Conservation (phyloP, 2,888 invertebrate species). For the Macaria liturata region DNA sequence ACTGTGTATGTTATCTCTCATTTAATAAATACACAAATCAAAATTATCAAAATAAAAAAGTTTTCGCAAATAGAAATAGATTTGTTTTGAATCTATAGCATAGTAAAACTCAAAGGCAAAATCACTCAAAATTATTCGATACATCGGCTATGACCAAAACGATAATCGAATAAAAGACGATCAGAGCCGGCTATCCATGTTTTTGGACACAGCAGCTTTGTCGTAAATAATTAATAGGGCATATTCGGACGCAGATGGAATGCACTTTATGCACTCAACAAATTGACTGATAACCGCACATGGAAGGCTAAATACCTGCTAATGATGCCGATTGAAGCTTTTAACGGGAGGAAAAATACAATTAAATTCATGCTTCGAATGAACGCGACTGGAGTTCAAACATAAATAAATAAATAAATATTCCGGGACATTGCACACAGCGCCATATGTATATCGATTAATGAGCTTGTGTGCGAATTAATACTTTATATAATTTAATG, state of each 20-base stretch:
- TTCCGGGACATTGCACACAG: too few relatives aligned
- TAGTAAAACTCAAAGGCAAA: too few relatives aligned
- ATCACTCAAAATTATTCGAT: constrained; percentile 32
- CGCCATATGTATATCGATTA: too few relatives aligned
- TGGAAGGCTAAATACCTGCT: constrained; percentile 79
- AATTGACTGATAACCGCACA: constrained; percentile 81
- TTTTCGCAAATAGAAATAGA: too few relatives aligned
- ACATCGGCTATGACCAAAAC: constrained; percentile 45
- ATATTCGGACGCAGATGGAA: constrained; percentile 74
- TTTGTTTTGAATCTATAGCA: too few relatives aligned
- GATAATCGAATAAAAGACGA: constrained; percentile 67
- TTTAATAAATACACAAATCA: neutral
- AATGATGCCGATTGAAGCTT: constrained; percentile 73
- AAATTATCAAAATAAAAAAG: too few relatives aligned
- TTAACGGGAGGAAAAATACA: constrained; percentile 36
- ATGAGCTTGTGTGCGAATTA: too few relatives aligned
- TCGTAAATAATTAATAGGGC: constrained; percentile 78
- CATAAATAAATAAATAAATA: too few relatives aligned
- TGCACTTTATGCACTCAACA: constrained; percentile 64
- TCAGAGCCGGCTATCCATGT: constrained; percentile 51
- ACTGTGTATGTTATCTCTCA: neutral
- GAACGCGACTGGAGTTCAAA: too few relatives aligned
- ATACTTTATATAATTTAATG: too few relatives aligned
- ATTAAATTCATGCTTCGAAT: neutral
- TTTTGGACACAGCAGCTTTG: constrained; percentile 70